Evolutionary conservation across 2,888 invertebrate genomes (phyloP).

Genomic region (Petrolisthes manimaculis): DNA sequence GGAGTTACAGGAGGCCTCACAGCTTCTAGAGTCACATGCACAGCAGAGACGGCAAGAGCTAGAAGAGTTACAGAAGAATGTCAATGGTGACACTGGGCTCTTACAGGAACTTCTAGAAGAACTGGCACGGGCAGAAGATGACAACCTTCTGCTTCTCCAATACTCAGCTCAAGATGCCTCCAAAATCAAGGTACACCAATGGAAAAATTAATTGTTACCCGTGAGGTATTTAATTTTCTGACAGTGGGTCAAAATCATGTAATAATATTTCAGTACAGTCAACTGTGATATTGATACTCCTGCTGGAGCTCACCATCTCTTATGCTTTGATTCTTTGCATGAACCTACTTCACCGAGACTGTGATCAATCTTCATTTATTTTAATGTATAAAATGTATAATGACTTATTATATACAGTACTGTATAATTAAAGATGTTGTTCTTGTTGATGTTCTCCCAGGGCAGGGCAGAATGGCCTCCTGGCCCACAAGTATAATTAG

Average conservation of each 20-base stretch:
- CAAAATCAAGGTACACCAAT: constrained; percentile 43
- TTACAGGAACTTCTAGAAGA: constrained; percentile 53
- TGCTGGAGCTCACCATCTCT: no score
- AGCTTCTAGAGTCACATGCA: constrained; percentile 34
- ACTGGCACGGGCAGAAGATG: constrained; percentile 46
- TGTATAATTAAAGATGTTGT: no score
- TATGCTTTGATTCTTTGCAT: no score
- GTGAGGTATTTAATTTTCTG: not conserved
- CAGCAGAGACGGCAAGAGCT: constrained; percentile 36
- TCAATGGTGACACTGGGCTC: constrained; percentile 43
- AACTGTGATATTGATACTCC: no score
- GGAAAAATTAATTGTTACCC: not conserved
- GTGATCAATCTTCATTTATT: no score
- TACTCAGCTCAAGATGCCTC: constrained; percentile 56
- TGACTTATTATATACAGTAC: no score
- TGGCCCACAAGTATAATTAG: no score
- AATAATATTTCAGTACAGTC: no score
- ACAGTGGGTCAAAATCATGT: not conserved
- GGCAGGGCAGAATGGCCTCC: no score
- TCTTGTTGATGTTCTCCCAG: no score
- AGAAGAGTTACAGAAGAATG: constrained; percentile 46
- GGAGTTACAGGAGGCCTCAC: constrained; percentile 40
- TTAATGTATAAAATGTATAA: no score
- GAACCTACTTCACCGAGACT: no score
- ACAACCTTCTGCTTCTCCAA: constrained; percentile 50